Base-by-base conservation (phyloP, 2,797 vertebrate genomes). In the Oryzias sinensis region DNA sequence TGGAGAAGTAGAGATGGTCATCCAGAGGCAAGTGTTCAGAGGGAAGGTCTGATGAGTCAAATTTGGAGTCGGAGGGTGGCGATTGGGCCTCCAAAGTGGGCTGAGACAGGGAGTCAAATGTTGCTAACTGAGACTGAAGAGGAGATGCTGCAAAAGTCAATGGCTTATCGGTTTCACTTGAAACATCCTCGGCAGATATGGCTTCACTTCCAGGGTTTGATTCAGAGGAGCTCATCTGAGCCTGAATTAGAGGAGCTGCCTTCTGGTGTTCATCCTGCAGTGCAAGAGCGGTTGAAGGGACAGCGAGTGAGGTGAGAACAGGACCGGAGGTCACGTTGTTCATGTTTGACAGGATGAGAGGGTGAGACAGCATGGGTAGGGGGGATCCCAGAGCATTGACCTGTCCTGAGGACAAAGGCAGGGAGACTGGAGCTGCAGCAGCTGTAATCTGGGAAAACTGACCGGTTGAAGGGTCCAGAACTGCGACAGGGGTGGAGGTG, bases 1-100 rank as follows among this genome's bases (percentile, higher is more conserved):
- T 89, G 65, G 91, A 80, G 80, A 87, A 86, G 66, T 89, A 90
- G 6, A 87, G 80, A 16, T 89, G 85, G 74, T 91, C 89, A 0
- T 91, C 85, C 49, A 81, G 79, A 59, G 83, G 82, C 55, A 87
- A 79, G 37, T 72, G 76, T 58, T 91, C 89, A 0, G 82, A 72
- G 53, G 74, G 80, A 52, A 59, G 57, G 72, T 82, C 78, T 8
- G 78, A 57, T 5, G 79, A 49, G 54, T 81, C 74, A 40, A 72
- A 76, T 17, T 55, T 70, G 20, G 77, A 18, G 52, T 90, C 87
- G 4, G 73, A 62, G 43, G 72, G 40, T 8, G 81, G 76, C 6
- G 79, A 86, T 0, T 49, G 75, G 57, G 65, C 59, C 15, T 76
- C 76, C 43, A 74, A 43, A 53, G 56, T 20, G 29, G 65, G 70